Conservation (phyloP, 35 echinoderm and acorn worm species). For the Hemicentrotus pulcherrimus region DNA sequence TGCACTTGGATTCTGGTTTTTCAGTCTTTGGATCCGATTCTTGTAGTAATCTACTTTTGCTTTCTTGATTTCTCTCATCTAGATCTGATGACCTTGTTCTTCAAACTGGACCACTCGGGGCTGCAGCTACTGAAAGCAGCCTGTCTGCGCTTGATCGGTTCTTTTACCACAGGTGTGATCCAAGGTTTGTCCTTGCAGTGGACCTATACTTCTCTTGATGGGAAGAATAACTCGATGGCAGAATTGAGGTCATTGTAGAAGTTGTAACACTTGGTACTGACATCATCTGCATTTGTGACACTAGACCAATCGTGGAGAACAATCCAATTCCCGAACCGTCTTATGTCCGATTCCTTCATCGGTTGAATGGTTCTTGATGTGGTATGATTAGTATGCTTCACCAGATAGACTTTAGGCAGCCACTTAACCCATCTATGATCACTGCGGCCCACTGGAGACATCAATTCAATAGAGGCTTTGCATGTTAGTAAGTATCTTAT, state of each 20-base stretch:
- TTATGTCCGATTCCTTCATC: constrained; percentile 50
- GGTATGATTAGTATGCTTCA: not conserved
- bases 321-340: constrained; percentile 46
- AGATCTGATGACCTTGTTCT: not conserved
- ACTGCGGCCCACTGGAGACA: constrained; percentile 45
- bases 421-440: constrained; percentile 53
- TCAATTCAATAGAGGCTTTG: not conserved
- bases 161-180: not conserved
- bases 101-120: not conserved
- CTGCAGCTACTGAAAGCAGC: not conserved
- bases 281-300: not conserved
- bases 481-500: constrained; percentile 53
- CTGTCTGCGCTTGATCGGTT: not conserved
- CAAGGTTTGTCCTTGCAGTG: constrained; percentile 31
- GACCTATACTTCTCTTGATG: not conserved
- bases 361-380: constrained; percentile 32
- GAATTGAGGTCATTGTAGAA: constrained; percentile 43
- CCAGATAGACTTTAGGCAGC: not conserved
- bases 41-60: not conserved
- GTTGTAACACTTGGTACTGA: constrained; percentile 21
- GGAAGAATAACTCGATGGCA: not conserved
- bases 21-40: constrained; percentile 15
- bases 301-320: constrained; percentile 50
- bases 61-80: constrained; percentile 12
- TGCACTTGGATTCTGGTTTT: not conserved